Evolutionary conservation across 2,888 invertebrate species (phyloP), one percentile per base, ranked within the genome.

Genomic region (Protodeltote pygarga): DNA sequence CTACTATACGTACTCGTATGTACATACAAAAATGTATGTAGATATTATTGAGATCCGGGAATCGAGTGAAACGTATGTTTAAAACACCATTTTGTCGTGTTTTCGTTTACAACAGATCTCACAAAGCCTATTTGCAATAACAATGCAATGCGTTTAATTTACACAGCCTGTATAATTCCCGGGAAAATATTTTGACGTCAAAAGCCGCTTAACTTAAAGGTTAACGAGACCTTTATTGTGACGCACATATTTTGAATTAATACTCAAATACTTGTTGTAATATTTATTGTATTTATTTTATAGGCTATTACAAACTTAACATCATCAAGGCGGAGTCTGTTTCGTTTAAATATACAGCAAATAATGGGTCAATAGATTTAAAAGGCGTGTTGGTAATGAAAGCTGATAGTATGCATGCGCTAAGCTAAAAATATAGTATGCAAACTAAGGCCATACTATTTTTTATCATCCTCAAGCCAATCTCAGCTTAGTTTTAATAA

Each of bases 151-250:
- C 25, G 19, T 25, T 27, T 11, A 41, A 46, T 29, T 27, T 15
- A 19, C 9, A 45, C 49, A 48, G 16, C 42, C 63, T 51, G 55
- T 65, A 61, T 53, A 67, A 48, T 41, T 39, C 14, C 11, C 29
- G 3, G 29, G 78, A 53, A 73, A 73, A 69, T 52, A 48, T 62
- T 67, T 72, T 72, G 58, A 70, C 75, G 66, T 78, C 81, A 82
- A 39, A 86, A 86, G 81, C 85, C 69, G 85, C 83, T 86, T 87
- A 85, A 73, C 71, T 74, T 74, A 70, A 75, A 82, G 77, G 75
- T 82, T 81, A 83, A 84, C 82, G 79, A 86, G 79, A 81, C 75
- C 76, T 77, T 77, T 80, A 84, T 83, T 80, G 77, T 76, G 66
- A 69, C 69, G 73, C 73, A 76, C 78, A 82, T 84, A 83, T 78